Percentiles rank a stretch among this genome's conserved stretches.
Conservation (phyloP, 2,888 invertebrate species). For the Pantelozetes paolii region DNA sequence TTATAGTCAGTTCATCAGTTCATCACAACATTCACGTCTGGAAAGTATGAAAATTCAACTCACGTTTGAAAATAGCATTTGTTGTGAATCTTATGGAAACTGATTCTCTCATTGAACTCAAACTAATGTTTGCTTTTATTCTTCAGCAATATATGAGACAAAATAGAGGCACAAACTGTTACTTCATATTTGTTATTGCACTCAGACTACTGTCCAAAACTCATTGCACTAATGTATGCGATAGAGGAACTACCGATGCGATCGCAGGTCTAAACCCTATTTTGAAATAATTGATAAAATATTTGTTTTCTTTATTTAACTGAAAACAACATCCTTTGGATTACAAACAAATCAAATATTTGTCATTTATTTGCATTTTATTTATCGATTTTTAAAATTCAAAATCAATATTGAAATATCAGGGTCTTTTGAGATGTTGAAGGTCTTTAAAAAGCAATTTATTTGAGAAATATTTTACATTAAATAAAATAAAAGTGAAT, state of each 20-base stretch:
- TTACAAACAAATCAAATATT: neutral
- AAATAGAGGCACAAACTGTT: slow-evolving; percentile 15
- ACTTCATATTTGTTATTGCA: slow-evolving; percentile 7
- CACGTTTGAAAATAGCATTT: slow-evolving; percentile 6
- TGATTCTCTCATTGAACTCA: slow-evolving; percentile 6
- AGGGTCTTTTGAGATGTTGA: too few species aligned
- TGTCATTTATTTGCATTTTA: neutral
- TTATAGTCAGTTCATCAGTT: neutral
- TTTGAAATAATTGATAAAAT: neutral
- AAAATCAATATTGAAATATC: too few species aligned
- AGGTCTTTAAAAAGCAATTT: too few species aligned
- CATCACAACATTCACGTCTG: neutral
- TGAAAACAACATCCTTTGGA: slow-evolving; percentile 12
- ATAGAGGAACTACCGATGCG: neutral
- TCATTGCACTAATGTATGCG: neutral
- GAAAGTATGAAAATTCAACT: neutral
- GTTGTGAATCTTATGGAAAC: neutral
- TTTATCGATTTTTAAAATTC: too few species aligned
- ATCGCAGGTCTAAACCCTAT: neutral
- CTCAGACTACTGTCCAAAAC: neutral
- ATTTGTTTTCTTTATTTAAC: neutral
- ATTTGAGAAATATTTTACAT: too few species aligned
- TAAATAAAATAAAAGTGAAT: too few species aligned
- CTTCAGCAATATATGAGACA: neutral
- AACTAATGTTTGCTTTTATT: slow-evolving; percentile 4